Conservation (phyloP, 2,888 invertebrate species). For the Tipula vernalis region DNA sequence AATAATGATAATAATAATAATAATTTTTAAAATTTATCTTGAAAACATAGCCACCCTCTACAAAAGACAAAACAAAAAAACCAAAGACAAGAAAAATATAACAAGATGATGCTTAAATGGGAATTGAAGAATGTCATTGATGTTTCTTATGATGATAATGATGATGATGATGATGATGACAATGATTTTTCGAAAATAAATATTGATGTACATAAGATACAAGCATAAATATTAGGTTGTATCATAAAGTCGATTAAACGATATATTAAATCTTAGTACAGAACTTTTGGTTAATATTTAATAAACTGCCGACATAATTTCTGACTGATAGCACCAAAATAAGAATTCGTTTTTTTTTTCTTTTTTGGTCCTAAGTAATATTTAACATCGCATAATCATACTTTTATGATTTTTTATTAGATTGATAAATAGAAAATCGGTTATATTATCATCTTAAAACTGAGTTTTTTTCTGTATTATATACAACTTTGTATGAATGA, state of each 20-base stretch:
- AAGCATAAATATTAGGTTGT: neutral
- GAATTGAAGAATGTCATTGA: neutral
- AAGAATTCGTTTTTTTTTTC: neutral
- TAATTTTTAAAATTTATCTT: neutral
- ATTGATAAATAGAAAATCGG: conserved; percentile 4
- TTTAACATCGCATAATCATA: neutral
- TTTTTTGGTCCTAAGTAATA: neutral
- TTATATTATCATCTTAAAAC: neutral
- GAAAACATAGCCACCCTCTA: neutral
- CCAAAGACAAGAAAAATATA: neutral
- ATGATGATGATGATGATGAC: neutral
- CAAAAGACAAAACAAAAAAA: neutral
- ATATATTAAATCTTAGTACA: neutral
- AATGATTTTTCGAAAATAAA: neutral
- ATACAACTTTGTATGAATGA: neutral
- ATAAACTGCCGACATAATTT: neutral
- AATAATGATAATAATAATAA: neutral
- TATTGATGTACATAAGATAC: neutral
- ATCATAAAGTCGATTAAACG: neutral
- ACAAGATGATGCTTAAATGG: neutral
- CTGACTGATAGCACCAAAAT: neutral
- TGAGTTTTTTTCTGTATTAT: neutral
- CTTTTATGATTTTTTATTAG: neutral
- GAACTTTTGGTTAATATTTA: neutral
- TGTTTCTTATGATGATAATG: neutral